Percentiles rank a stretch among this genome's conserved stretches.
Conservation (phyloP, 2,113 vertebrate genomes). For the Sphyrna mokarran region DNA sequence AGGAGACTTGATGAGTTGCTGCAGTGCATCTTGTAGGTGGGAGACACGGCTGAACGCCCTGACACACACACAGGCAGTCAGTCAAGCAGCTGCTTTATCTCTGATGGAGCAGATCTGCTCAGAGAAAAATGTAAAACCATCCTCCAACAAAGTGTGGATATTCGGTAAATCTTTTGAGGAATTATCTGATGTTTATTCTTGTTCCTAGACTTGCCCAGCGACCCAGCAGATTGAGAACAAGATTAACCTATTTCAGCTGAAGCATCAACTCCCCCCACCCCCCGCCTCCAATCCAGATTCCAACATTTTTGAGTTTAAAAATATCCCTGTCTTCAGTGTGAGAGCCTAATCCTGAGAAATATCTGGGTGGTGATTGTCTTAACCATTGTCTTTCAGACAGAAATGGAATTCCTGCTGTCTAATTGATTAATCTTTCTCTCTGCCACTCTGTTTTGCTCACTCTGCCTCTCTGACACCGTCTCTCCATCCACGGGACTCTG, state of each 20-base stretch:
- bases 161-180: background rate
- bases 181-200: background rate
- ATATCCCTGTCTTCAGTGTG: background rate
- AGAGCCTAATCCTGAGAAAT: background rate
- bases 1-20: background rate
- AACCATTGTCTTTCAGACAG: background rate
- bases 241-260: background rate
- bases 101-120: background rate
- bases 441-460: no score
- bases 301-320: background rate
- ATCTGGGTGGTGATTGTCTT: background rate
- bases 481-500: background rate
- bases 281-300: background rate
- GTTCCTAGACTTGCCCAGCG: background rate
- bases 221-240: background rate
- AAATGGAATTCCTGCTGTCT: background rate
- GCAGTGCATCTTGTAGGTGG: background rate
- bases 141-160: background rate
- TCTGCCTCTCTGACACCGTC: background rate
- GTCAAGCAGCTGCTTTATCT: background rate
- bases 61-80: no score
- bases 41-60: background rate
- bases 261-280: no score
- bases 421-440: background rate
- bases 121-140: background rate